Base-by-base conservation (phyloP, 2,113 vertebrate genomes). In the Xyrauchen texanus region DNA sequence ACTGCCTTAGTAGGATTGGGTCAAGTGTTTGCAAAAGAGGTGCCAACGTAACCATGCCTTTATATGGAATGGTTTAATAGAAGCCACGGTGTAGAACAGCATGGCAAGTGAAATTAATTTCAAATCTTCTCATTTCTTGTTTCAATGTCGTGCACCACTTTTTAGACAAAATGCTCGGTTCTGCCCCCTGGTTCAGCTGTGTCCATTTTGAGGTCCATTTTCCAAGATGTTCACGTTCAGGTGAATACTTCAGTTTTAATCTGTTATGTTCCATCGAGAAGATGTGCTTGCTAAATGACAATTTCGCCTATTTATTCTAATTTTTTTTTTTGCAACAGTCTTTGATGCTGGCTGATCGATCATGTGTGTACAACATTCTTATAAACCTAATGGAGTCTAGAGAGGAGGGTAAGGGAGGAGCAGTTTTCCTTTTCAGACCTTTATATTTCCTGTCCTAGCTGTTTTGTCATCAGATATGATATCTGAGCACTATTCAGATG, bases 211-310 rank as follows among this genome's bases (percentile, higher is more conserved):
- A 96, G 94, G 88, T 95, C 97, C 65, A 89, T 99, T 85, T 99
- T 99, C 81, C 97, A 97, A 87, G 97, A 99, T 78, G 92, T 98
- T 4, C 96, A 98, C 0, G 97, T 99, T 44, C 98, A 98, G 95
- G 98, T 99, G 79, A 94, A 58, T 6, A 63, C 46, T 6, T 34
- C 21, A 34, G 21, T 34, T 34, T 34, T 1, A 34, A 34, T 34
- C 1, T 34, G 21, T 34, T 34, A 34, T 34, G 1, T 34, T 34
- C 21, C 21, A 15, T 57, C 4, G 7, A n/a, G n/a, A 57, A 58
- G 13, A 7, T 58, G 12, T 5, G 7, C 15, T 58, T 58, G 0
- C 5, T 58, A 58, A 15, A 58, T 3, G 6, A 15, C 55, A 13
- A 2, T 49, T 8, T 49, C 2, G 7, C 47, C 0, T 2, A 65